These are phyloP conservation scores for Bothrops jararaca DNA, from an alignment of 2,113 vertebrate species.

Conservation along the genomic window DNA sequence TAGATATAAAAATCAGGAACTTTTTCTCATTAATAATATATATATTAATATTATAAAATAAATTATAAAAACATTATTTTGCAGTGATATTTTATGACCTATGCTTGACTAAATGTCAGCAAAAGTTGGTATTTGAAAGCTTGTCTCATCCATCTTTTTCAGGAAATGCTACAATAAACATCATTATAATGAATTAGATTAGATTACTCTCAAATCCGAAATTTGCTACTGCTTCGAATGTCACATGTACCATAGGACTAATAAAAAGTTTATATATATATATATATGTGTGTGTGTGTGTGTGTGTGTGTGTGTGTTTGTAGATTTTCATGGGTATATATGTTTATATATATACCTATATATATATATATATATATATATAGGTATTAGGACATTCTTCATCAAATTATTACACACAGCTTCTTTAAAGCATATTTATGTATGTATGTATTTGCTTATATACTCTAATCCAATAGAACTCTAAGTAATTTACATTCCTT, in stretches of 20 bases:
- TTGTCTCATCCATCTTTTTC: slow-evolving; percentile 49
- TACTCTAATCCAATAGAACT: not conserved
- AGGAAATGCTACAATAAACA: slow-evolving; percentile 65
- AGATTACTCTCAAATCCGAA: slow-evolving; percentile 50
- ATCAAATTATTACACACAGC: not conserved
- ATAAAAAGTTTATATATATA: not conserved
- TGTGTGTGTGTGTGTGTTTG: too few species aligned
- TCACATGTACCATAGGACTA: slow-evolving; percentile 16
- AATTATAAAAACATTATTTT: slow-evolving; percentile 51
- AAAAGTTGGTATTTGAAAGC: slow-evolving; percentile 61
- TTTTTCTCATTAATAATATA: slow-evolving; percentile 39
- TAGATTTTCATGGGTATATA: too few species aligned
- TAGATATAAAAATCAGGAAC: not conserved
- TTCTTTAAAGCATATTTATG: not conserved
- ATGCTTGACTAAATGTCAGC: slow-evolving; percentile 65
- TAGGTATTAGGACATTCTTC: not conserved
- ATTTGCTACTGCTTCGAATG: slow-evolving; percentile 26
- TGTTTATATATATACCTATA: too few species aligned
- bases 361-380: too few species aligned
- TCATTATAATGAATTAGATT: slow-evolving; percentile 59
- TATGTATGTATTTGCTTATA: not conserved
- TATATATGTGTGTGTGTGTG: too few species aligned
- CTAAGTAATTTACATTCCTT: not conserved
- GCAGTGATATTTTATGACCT: slow-evolving; percentile 66
- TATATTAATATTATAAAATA: slow-evolving; percentile 56